Evolutionary conservation across 2,113 vertebrate genomes (phyloP).

Genomic region (Actenoides hombroni): DNA sequence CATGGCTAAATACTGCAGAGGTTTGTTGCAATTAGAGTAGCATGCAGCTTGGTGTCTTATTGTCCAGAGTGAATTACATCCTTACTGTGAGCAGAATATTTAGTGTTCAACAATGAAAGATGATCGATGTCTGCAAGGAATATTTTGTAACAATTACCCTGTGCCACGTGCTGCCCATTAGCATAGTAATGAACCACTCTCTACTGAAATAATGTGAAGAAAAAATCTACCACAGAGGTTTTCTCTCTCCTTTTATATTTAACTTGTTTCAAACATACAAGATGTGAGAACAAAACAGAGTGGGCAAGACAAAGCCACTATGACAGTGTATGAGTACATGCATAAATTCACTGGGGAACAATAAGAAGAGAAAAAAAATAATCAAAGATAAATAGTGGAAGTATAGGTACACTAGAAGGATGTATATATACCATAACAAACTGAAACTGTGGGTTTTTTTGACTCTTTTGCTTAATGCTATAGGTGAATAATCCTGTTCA

Average conservation of each 20-base stretch:
- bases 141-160: background rate
- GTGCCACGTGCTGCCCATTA: background rate
- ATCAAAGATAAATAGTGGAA: background rate
- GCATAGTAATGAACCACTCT: background rate
- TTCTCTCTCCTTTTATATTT: background rate
- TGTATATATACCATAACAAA: background rate
- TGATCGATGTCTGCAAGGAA: constrained; percentile 1
- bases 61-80: background rate
- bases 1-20: background rate
- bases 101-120: background rate
- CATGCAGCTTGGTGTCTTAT: background rate
- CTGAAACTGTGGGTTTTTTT: background rate
- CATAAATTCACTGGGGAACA: background rate
- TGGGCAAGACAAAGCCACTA: background rate
- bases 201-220: background rate
- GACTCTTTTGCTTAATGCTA: background rate
- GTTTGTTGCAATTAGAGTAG: background rate
- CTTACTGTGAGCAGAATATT: constrained; percentile 6
- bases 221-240: background rate
- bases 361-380: background rate
- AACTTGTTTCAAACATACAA: background rate
- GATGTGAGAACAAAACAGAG: background rate
- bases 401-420: background rate
- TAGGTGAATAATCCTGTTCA: background rate
- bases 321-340: background rate